phyloP scores from a whole-genome alignment of 37 sponge, comb jelly and placozoan genomes.

The Petrosia ficiformis region DNA sequence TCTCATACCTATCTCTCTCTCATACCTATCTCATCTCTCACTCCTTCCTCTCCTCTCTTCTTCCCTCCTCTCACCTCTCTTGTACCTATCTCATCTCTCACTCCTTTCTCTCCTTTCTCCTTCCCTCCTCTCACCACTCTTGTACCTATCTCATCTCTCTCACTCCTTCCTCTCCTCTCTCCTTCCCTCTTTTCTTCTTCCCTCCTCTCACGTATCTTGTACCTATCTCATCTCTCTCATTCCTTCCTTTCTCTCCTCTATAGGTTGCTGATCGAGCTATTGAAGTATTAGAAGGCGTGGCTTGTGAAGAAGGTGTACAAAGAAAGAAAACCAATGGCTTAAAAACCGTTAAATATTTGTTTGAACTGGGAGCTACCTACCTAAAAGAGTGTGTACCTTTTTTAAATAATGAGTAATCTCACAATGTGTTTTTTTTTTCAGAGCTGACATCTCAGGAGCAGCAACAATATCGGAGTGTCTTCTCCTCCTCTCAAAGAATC shows the following conservation, averaged over 20 bases:
- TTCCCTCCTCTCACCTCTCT: too few species aligned
- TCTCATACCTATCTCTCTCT: too few species aligned
- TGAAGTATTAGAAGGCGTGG: constrained; percentile 12
- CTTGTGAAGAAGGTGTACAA: background rate
- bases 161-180: background rate
- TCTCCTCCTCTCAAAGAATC: constrained; percentile 37
- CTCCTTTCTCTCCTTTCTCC: too few species aligned
- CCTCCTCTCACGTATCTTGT: background rate
- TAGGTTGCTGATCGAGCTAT: constrained; percentile 60
- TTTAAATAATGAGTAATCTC: background rate
- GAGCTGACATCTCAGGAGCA: constrained; percentile 59
- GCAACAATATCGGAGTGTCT: constrained; percentile 49
- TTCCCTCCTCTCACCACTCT: too few species aligned
- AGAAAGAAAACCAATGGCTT: constrained; percentile 26
- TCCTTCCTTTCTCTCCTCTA: background rate
- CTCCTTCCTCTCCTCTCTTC: too few species aligned
- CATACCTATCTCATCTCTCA: too few species aligned
- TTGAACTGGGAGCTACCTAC: constrained; percentile 42
- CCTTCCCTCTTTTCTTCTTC: background rate
- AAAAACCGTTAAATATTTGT: constrained; percentile 46
- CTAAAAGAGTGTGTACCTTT: constrained; percentile 35
- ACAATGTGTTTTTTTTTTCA: constrained; percentile 1
- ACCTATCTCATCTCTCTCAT: background rate
- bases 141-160: too few species aligned
- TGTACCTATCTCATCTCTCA: too few species aligned